A percentile compares a stretch with the other conserved stretches of the same genome.
Evolutionary conservation across 2,113 vertebrate species (phyloP).

Genomic region (Seriola quinqueradiata): DNA sequence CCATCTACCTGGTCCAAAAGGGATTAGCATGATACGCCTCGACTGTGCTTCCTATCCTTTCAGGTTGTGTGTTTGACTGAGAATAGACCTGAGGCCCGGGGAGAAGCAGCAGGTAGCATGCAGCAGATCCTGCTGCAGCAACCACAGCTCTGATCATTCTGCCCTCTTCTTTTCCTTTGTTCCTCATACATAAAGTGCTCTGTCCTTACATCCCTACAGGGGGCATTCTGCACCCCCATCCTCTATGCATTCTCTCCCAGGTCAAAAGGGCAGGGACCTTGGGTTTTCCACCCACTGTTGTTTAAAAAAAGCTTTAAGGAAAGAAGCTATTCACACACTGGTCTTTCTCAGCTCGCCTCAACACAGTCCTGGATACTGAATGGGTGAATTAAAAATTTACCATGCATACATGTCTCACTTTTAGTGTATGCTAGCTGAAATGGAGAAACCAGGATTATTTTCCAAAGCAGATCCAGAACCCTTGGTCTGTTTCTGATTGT

Average conservation of each 20-base stretch:
- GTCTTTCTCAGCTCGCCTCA: constrained; percentile 14
- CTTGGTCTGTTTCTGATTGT: constrained; percentile 67
- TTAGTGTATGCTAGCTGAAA: background rate
- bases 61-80: constrained; percentile 25
- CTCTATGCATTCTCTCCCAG: constrained; percentile 90
- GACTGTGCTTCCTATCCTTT: constrained; percentile 7
- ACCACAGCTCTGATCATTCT: constrained; percentile 59
- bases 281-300: constrained; percentile 54
- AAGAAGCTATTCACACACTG: constrained; percentile 25
- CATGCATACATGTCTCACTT: background rate
- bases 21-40: background rate
- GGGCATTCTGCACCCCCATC: constrained; percentile 90
- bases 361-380: background rate
- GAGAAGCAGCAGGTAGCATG: constrained; percentile 64
- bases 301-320: constrained; percentile 66
- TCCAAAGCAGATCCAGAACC: background rate
- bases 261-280: constrained; percentile 89
- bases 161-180: constrained; percentile 63
- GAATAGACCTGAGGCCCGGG: constrained; percentile 34
- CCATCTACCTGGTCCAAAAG: constrained; percentile 9
- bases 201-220: constrained; percentile 69
- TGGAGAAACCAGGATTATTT: background rate
- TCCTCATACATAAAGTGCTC: constrained; percentile 66
- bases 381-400: constrained; percentile 17
- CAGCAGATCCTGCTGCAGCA: constrained; percentile 50